Evolutionary conservation across 1,140 invertebrate species (phyloP).

Genomic region (Mactra quadrangularis): DNA sequence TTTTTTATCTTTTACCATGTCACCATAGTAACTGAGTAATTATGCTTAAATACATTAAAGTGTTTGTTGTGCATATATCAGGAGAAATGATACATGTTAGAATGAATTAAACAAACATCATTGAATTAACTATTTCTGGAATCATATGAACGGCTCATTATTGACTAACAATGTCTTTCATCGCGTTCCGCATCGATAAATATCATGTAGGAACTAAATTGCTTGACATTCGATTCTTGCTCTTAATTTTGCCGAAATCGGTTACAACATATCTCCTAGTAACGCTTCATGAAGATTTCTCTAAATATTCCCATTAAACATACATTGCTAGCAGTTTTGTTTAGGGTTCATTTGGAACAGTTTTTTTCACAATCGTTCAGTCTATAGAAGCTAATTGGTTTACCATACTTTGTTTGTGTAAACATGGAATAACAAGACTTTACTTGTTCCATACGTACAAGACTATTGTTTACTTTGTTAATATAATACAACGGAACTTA

Average conservation of each 20-base stretch:
- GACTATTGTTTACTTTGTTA: too few species aligned
- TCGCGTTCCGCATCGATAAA: conserved; percentile 43
- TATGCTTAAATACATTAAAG: too few species aligned
- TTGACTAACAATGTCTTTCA: conserved; percentile 31
- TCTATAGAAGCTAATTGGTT: conserved; percentile 54
- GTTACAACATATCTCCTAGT: conserved; percentile 58
- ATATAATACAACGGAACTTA: too few species aligned
- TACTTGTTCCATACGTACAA: too few species aligned
- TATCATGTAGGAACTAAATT: conserved; percentile 44
- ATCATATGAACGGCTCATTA: conserved; percentile 34
- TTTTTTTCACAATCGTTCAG: conserved; percentile 62
- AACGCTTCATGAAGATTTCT: conserved; percentile 57
- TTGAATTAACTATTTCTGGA: conserved; percentile 15
- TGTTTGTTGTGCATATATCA: too few species aligned
- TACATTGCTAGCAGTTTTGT: conserved; percentile 54
- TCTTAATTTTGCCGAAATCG: conserved; percentile 52
- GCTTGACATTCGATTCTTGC: conserved; percentile 34
- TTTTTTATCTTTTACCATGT: too few species aligned
- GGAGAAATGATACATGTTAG: background rate
- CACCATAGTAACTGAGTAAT: too few species aligned
- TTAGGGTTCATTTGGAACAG: conserved; percentile 54
- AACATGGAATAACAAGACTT: background rate
- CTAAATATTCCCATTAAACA: conserved; percentile 56
- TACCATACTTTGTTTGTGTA: conserved; percentile 6
- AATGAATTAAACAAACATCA: conserved; percentile 39